phyloP scores from a whole-genome alignment of 1,140 invertebrate species.

The Brachionus rubens region DNA sequence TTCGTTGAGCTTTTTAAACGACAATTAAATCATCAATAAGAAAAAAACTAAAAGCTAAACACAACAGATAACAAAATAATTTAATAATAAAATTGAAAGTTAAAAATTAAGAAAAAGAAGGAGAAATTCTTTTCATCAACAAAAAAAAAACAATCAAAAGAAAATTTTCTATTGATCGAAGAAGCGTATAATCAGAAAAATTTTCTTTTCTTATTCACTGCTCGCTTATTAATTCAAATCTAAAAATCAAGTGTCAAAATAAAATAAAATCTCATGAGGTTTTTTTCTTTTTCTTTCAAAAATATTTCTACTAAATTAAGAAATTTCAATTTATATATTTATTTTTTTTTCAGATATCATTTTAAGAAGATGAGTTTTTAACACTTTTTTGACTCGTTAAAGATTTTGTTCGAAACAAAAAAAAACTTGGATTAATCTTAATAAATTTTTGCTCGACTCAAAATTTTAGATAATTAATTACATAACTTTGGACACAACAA shows the following conservation, averaged over 20 bases:
- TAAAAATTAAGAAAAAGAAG: no score
- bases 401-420: not conserved
- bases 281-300: no score
- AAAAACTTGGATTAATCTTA: constrained; percentile 23
- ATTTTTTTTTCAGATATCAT: constrained; percentile 2
- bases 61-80: no score
- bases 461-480: no score
- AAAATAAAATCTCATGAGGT: not conserved
- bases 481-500: not conserved
- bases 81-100: no score
- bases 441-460: no score
- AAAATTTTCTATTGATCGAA: constrained; percentile 5
- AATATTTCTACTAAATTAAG: not conserved
- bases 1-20: no score
- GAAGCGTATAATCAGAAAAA: constrained; percentile 39
- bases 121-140: not conserved
- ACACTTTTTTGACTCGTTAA: not conserved
- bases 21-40: no score
- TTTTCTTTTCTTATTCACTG: not conserved
- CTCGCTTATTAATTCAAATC: constrained; percentile 13
- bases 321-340: not conserved
- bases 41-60: no score
- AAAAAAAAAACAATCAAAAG: not conserved
- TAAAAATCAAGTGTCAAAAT: not conserved
- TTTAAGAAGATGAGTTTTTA: constrained; percentile 29